A percentile compares a stretch with the other conserved stretches of the same genome.
phyloP scores from a whole-genome alignment of 2,797 vertebrate genomes.

The Rhinophrynus dorsalis region DNA sequence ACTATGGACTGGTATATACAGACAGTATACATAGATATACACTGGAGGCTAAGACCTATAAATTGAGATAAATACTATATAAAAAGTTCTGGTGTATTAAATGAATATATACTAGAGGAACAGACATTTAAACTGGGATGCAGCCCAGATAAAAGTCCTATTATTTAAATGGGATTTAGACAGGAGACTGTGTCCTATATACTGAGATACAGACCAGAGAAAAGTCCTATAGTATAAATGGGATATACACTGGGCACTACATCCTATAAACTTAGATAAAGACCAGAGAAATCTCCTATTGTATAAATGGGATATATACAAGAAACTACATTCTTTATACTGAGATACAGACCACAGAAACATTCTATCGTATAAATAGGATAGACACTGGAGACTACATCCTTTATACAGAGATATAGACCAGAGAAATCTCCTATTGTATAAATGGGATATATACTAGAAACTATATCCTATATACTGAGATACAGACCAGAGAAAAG shows the following conservation, averaged over 20 bases:
- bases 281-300: no score
- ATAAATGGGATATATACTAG: no score
- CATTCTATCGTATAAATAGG: no score
- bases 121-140: conserved; percentile 6
- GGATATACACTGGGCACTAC: not conserved
- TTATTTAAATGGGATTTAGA: not conserved
- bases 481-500: no score
- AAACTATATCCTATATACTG: no score
- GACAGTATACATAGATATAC: no score
- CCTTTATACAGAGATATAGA: no score
- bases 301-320: not conserved
- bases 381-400: not conserved
- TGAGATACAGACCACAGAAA: not conserved
- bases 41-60: not conserved
- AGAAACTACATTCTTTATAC: not conserved
- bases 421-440: no score
- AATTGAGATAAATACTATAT: not conserved
- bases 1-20: no score
- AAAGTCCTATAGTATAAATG: not conserved
- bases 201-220: not conserved
- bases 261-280: not conserved
- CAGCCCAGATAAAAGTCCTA: conserved; percentile 1
- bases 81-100: not conserved
- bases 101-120: not conserved
- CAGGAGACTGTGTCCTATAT: not conserved